Evolutionary conservation across 2,888 invertebrate genomes (phyloP).

Genomic region (Leucophora obtusa): DNA sequence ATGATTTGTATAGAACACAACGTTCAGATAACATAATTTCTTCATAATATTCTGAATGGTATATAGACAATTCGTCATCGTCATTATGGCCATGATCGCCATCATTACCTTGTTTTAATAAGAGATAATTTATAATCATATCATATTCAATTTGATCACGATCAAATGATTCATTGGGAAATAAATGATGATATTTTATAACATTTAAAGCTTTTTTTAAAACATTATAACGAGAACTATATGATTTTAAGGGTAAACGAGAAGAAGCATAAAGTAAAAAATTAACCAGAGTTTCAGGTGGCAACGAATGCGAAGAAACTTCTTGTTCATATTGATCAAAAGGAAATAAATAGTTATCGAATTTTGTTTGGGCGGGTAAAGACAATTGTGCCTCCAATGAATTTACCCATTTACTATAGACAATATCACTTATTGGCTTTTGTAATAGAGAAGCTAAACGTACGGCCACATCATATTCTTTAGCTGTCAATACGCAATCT

Average conservation of each 20-base stretch:
- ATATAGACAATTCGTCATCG: slow-evolving; percentile 65
- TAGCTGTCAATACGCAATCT: slow-evolving; percentile 77
- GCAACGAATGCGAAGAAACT: slow-evolving; percentile 82
- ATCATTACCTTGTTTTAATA: slow-evolving; percentile 63
- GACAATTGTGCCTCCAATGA: slow-evolving; percentile 79
- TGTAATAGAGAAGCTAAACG: slow-evolving; percentile 79
- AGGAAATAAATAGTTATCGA: slow-evolving; percentile 49
- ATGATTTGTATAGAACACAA: slow-evolving; percentile 77
- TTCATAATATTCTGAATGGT: slow-evolving; percentile 78
- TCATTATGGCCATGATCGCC: not conserved
- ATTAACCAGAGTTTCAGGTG: slow-evolving; percentile 82
- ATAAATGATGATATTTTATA: slow-evolving; percentile 76
- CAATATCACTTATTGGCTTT: slow-evolving; percentile 78
- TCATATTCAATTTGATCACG: slow-evolving; percentile 78
- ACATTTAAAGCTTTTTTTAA: slow-evolving; percentile 75
- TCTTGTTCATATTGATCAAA: slow-evolving; percentile 83
- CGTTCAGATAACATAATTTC: slow-evolving; percentile 76
- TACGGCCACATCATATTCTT: slow-evolving; percentile 80
- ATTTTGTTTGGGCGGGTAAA: slow-evolving; percentile 76
- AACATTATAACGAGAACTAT: slow-evolving; percentile 79
- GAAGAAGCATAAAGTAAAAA: slow-evolving; percentile 82
- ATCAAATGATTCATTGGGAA: slow-evolving; percentile 77
- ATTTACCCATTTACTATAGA: slow-evolving; percentile 80
- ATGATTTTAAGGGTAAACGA: slow-evolving; percentile 77
- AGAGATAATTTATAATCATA: slow-evolving; percentile 75